Percentiles rank a stretch among this genome's conserved stretches.
Evolutionary conservation across 2,113 vertebrate genomes (phyloP).

Genomic region (Pangasianodon hypophthalmus): DNA sequence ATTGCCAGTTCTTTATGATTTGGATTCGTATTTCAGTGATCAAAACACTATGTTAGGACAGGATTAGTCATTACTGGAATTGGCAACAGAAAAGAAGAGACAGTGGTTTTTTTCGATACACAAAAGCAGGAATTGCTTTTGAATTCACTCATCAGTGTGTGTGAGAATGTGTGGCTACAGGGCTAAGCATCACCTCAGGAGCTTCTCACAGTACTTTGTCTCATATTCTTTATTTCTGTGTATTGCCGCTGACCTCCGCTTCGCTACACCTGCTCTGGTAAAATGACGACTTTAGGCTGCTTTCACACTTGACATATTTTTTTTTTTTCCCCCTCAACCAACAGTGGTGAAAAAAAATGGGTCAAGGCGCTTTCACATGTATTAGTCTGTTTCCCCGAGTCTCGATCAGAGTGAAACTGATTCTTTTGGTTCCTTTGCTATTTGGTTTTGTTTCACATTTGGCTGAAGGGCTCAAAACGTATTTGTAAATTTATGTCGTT

Average conservation of each 20-base stretch:
- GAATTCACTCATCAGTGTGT: background rate
- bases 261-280: background rate
- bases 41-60: constrained; percentile 4
- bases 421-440: background rate
- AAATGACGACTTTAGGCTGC: background rate
- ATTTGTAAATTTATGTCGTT: background rate
- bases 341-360: background rate
- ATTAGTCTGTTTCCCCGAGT: background rate
- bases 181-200: background rate
- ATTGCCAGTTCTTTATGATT: constrained; percentile 27
- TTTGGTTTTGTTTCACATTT: background rate
- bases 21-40: background rate
- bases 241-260: constrained; percentile 2
- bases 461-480: background rate
- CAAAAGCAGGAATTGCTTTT: background rate
- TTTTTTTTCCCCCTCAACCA: background rate
- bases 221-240: constrained; percentile 5
- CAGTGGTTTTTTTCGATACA: constrained; percentile 31
- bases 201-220: constrained; percentile 48
- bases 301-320: background rate
- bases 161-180: background rate
- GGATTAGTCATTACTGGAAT: background rate
- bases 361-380: background rate
- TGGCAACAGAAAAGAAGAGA: background rate
- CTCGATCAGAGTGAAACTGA: background rate